Base-by-base conservation (phyloP, 2,888 invertebrate species). In the Acanthacorydalis orientalis region DNA sequence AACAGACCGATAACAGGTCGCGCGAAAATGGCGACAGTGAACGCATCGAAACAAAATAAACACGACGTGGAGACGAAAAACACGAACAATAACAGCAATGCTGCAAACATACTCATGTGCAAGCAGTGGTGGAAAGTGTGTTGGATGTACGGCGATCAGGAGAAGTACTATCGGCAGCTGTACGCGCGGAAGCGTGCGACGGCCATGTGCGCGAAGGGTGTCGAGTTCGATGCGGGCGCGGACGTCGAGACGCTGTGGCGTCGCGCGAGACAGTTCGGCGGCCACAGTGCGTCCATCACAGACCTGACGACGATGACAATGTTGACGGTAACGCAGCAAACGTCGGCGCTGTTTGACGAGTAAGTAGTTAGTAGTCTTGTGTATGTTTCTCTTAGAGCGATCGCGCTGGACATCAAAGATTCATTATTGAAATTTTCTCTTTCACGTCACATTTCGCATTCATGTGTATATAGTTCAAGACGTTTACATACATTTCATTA, bases 81-180 rank as follows among this genome's bases (percentile, higher is more conserved):
- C 46, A 61, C 63, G 54, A 61, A 61, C 56, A 55, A 59, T 48
- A n/a, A n/a, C n/a, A 62, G 62, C 52, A 56, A 64, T 44, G 61
- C 81, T 37, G 81, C 81, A 51, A 83, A 83, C 66, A 80, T 83
- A 61, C 67, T 84, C 53, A 83, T 83, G 78, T 83, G 84, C 69
- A 82, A 82, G 64, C 83, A 86, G 71, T 87, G 87, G 86, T 87
- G 87, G 87, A 83, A 83, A 65, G 86, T 86, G 51, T 87, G 87
- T 60, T 86, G 85, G 79, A 80, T 87, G 74, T 80, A 86, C 61
- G 87, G 86, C 44, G 85, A 84, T 64, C 83, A 84, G 60, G 83
- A 85, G 60, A 86, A 86, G 60, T 83, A 85, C 69, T 87, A 87
- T 70, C 70, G 85, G 57, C 84, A 86, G 60, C 70, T 86, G 51